These are phyloP conservation scores for Styela clava DNA, from an alignment of 23 tunicate species.

Conservation along the genomic window DNA sequence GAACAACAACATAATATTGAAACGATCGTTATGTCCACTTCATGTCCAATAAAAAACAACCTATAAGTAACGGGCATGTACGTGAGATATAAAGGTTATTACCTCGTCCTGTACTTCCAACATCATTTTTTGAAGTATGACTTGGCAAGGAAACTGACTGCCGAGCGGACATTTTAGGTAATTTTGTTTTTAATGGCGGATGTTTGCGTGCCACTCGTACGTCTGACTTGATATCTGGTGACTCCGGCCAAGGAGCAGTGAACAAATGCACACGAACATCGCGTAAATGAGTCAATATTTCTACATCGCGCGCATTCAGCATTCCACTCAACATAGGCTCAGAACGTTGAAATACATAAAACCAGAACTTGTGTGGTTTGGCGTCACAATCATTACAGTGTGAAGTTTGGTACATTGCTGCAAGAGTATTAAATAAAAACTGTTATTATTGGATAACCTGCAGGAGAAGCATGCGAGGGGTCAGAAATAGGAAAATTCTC, in stretches of 20 bases:
- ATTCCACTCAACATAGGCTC: constrained; percentile 23
- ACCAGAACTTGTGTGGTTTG: constrained; percentile 25
- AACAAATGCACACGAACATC: constrained; percentile 9
- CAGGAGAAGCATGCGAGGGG: too few species aligned
- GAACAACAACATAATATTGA: too few species aligned
- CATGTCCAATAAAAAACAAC: too few species aligned
- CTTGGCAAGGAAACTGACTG: not conserved
- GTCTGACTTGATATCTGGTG: not conserved
- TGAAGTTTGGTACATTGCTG: constrained; percentile 9
- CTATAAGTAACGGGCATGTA: too few species aligned
- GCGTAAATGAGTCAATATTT: constrained; percentile 3
- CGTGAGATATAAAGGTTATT: too few species aligned
- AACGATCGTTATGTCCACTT: too few species aligned
- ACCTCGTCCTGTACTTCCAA: too few species aligned
- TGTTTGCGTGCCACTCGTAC: constrained; percentile 4
- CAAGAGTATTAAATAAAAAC: too few species aligned
- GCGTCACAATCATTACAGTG: not conserved
- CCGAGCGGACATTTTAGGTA: constrained; percentile 12
- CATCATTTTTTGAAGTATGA: not conserved
- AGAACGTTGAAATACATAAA: constrained; percentile 19
- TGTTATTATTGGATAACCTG: too few species aligned
- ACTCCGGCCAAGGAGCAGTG: constrained; percentile 9
- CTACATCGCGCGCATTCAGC: not conserved
- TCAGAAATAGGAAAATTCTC: too few species aligned
- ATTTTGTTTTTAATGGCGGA: constrained; percentile 7